phyloP scores from a whole-genome alignment of 1,140 invertebrate species.

The Ips nitidus region DNA sequence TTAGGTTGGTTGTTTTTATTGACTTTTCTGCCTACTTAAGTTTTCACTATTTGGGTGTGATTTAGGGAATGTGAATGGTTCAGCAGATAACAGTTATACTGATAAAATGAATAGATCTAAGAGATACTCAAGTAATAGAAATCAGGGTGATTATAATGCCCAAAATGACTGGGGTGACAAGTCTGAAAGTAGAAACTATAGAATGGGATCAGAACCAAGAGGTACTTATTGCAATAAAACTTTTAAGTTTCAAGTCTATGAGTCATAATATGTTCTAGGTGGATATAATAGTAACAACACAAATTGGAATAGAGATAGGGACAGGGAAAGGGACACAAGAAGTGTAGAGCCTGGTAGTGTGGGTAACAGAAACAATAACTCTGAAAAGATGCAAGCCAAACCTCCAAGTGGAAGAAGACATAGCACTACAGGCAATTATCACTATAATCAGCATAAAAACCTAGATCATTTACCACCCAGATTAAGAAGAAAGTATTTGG shows the following conservation, averaged over 20 bases:
- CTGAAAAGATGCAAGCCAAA: slow-evolving; percentile 51
- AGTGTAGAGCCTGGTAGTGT: slow-evolving; percentile 56
- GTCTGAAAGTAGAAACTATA: slow-evolving; percentile 43
- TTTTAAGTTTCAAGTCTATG: slow-evolving; percentile 1
- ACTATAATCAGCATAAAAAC: slow-evolving; percentile 41
- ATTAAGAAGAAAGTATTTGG: slow-evolving; percentile 56
- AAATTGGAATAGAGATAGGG: slow-evolving; percentile 40
- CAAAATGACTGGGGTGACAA: slow-evolving; percentile 45
- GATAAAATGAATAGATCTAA: slow-evolving; percentile 37
- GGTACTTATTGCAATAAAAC: slow-evolving; percentile 30
- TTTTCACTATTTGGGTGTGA: neutral
- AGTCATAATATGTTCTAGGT: slow-evolving; percentile 6
- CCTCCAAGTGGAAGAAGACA: slow-evolving; percentile 58
- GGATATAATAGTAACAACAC: slow-evolving; percentile 11
- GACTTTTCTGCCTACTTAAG: neutral
- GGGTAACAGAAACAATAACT: slow-evolving; percentile 40
- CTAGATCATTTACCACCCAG: slow-evolving; percentile 58
- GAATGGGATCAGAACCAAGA: slow-evolving; percentile 58
- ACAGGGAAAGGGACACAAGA: slow-evolving; percentile 57
- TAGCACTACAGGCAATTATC: slow-evolving; percentile 48
- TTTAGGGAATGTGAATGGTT: slow-evolving; percentile 36
- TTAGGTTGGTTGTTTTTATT: slow-evolving; percentile 16
- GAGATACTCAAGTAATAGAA: slow-evolving; percentile 39
- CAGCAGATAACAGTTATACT: slow-evolving; percentile 42
- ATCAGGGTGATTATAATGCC: slow-evolving; percentile 17